Evolutionary conservation across 2,113 vertebrate species (phyloP), one percentile per base, ranked within the genome.

Genomic region (Siniperca knerii): DNA sequence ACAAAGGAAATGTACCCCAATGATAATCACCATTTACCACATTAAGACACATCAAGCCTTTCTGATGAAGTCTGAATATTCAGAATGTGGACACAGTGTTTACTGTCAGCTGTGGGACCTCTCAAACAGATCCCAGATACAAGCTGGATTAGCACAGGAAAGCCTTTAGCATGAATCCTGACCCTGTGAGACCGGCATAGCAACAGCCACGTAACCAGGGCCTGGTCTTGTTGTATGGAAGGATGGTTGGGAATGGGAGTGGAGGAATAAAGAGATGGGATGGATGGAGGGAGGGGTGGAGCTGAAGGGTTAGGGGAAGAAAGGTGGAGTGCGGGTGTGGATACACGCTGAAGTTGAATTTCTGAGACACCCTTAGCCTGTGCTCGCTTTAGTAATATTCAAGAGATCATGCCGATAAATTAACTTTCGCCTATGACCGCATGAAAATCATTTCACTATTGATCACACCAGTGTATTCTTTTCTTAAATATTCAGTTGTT

Each of bases 171-270:
- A 23, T 62, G 44, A 66, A 71, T 81, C 74, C 75, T 46, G 52
- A 78, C 57, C 72, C 87, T 70, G 65, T 48, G 46, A 78, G 37
- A 52, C 83, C 54, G 60, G 84, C 93, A 92, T 91, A 91, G 90
- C 90, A 92, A 92, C 92, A 91, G 90, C 82, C 74, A 87, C 82
- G 79, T 89, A 90, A 90, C 90, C 82, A 81, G 62, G 86, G 80
- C 58, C 78, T 71, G 83, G 86, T 82, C 82, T 79, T 78, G 80
- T 74, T 87, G 75, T 86, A 82, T 86, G 72, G 81, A 74, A 84
- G 68, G 81, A 75, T 72, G 79, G 81, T 62, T 62, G 48, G 75
- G 70, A 73, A 87, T 37, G 69, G 62, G 86, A 85, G 89, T 82
- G 76, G 75, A 79, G 65, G 76, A 77, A 78, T 66, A 90, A 70